Base-by-base conservation (phyloP, 2,113 vertebrate species). In the Origma solitaria region DNA sequence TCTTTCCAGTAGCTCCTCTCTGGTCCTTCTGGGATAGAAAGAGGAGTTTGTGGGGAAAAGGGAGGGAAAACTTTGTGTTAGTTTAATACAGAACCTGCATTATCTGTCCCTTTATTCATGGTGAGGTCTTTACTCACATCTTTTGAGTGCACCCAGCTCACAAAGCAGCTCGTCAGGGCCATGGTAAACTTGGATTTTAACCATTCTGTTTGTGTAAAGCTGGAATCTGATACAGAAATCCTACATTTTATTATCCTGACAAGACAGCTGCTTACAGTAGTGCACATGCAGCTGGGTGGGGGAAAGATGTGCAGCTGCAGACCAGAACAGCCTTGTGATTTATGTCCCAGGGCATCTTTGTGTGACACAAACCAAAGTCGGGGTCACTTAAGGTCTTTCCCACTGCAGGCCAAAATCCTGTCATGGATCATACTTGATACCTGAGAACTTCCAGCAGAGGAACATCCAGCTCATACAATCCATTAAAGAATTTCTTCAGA, bases 381-480 rank as follows among this genome's bases (percentile, higher is more conserved):
- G 4, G 44, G n/a, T 80, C 27, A 7, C 42, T 51, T 27, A 7
- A 77, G 78, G 10, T 90, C 47, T 79, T 72, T 42, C 11, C 58
- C 33, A 35, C 70, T 11, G 27, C 88, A 99, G 98, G 75, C 91
- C 97, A 47, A 97, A 95, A 40, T 95, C 96, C 56, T 81, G 81
- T 64, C 95, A 89, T 0, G 96, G 97, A 21, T 96, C 97, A 16
- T 99, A 99, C 98, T 92, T 99, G 91, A 97, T 98, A 54, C 99
- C 99, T 4, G 99, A 99, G 22, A 98, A 99, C 97, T 99, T 99
- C 92, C 98, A 99, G 76, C 98, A 99, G 84, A 98, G 99, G 95
- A 99, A 99, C 97, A 97, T 99, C 82, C 98, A 99, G 93, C 98
- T 99, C 21, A 99, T 99, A 91, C 98, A 99, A 82, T 99, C 99